A percentile compares a stretch with the other conserved stretches of the same genome.
phyloP scores from a whole-genome alignment of 2,888 invertebrate species.

The Pyrrhia umbra region DNA sequence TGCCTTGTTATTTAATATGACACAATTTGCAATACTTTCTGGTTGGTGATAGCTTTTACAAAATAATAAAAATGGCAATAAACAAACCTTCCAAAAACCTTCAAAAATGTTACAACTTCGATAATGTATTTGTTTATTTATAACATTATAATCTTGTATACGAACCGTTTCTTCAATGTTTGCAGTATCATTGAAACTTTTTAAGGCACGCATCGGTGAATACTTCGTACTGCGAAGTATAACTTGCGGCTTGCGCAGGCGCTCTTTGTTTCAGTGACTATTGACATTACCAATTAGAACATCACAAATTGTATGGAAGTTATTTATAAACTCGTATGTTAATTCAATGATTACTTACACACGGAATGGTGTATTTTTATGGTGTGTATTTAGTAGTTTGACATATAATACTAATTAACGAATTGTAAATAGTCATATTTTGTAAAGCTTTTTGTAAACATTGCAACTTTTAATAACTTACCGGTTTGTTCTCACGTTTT shows the following conservation, averaged over 20 bases:
- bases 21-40: no score
- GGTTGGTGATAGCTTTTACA: no score
- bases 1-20: no score
- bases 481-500: constrained; percentile 17
- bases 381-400: constrained; percentile 52
- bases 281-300: constrained; percentile 57
- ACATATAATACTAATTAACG: constrained; percentile 58
- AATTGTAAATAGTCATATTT: constrained; percentile 60
- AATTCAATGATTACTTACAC: constrained; percentile 50
- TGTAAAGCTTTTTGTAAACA: constrained; percentile 41
- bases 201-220: neutral
- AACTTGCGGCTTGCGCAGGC: constrained; percentile 10
- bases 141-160: no score
- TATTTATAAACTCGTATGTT: constrained; percentile 55
- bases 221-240: constrained; percentile 14
- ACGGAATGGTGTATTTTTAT: constrained; percentile 42
- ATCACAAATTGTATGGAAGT: constrained; percentile 48
- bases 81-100: no score
- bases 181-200: neutral
- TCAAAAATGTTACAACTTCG: neutral
- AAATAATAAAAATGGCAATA: no score
- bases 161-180: neutral
- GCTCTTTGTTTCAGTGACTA: constrained; percentile 52
- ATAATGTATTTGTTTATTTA: no score
- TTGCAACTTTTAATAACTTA: constrained; percentile 53